These are phyloP conservation scores for Pelusios castaneus DNA, from an alignment of 2,113 vertebrate species.

Conservation along the genomic window DNA sequence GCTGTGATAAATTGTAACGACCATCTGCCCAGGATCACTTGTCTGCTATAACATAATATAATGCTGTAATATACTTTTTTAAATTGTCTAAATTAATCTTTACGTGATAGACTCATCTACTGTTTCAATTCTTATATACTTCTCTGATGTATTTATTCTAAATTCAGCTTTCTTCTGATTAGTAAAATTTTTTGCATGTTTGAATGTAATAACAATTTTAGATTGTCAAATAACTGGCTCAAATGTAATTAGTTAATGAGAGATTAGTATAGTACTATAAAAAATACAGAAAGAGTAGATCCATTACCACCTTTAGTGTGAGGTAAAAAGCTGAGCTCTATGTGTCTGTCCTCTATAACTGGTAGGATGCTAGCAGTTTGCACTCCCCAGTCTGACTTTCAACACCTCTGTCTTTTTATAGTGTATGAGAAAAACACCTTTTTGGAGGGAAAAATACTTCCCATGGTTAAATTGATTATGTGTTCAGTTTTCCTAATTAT, in stretches of 20 bases:
- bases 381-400: neutral
- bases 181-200: conserved; percentile 23
- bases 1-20: conserved; percentile 66
- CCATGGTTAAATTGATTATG: neutral
- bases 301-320: neutral
- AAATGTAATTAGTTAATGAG: neutral
- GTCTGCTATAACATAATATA: conserved; percentile 59
- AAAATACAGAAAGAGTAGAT: neutral
- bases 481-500: neutral
- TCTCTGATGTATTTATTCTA: conserved; percentile 53
- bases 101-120: conserved; percentile 39
- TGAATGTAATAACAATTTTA: neutral
- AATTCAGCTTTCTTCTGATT: conserved; percentile 50
- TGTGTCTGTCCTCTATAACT: neutral
- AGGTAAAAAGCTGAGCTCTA: neutral
- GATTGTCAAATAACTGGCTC: neutral
- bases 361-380: neutral
- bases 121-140: conserved; percentile 34
- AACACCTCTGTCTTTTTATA: neutral
- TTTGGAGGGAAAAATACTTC: neutral
- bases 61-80: conserved; percentile 61
- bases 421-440: neutral
- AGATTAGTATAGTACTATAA: neutral
- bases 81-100: conserved; percentile 72
- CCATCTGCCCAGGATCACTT: conserved; percentile 66